These are phyloP conservation scores for Dendroctonus ponderosae DNA, from an alignment of 1,140 invertebrate genomes.

Conservation along the genomic window DNA sequence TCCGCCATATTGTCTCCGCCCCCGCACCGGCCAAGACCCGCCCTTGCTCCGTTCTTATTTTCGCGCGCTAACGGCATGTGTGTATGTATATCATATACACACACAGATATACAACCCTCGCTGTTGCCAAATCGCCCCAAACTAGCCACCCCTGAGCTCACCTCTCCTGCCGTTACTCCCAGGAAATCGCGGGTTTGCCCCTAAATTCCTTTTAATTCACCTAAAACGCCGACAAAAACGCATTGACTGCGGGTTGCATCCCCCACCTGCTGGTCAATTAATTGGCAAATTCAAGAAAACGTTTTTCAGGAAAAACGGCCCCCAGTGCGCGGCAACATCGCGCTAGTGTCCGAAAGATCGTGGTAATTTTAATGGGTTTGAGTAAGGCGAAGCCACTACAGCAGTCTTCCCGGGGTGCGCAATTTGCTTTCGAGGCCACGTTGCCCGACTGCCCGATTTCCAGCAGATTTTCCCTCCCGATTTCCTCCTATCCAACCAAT, in stretches of 20 bases:
- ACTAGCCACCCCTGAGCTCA: not conserved
- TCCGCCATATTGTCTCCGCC: conserved; percentile 53
- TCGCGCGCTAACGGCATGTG: conserved; percentile 33
- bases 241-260: not conserved
- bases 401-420: not conserved
- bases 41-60: conserved; percentile 39
- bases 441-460: conserved; percentile 1
- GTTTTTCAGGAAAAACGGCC: not conserved
- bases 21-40: conserved; percentile 46
- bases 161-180: not conserved
- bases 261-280: not conserved
- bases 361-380: conserved; percentile 29
- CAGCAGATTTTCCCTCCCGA: not conserved
- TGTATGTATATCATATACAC: conserved; percentile 33
- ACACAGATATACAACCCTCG: conserved; percentile 20
- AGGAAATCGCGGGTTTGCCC: not conserved
- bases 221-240: not conserved
- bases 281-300: not conserved
- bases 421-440: conserved; percentile 22
- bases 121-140: conserved; percentile 4
- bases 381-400: conserved; percentile 22
- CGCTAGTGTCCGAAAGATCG: conserved; percentile 9
- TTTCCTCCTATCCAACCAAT: not conserved
- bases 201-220: not conserved
- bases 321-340: conserved; percentile 2